These are phyloP conservation scores for Ormyrus nitidulus DNA, from an alignment of 2,888 invertebrate genomes.

Conservation along the genomic window DNA sequence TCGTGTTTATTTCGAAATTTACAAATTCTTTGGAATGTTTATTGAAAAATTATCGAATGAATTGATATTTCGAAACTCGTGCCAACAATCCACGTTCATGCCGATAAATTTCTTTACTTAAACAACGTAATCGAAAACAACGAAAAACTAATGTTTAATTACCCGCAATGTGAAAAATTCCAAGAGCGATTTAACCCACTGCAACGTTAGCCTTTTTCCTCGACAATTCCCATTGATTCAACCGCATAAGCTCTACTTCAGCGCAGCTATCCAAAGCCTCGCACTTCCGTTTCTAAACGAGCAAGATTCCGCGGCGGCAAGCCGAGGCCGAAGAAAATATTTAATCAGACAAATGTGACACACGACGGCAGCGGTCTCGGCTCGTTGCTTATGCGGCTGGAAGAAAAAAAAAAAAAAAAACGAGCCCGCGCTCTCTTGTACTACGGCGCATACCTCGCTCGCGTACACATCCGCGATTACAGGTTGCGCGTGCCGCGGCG, in stretches of 20 bases:
- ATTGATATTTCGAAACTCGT: no score
- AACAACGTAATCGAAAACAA: no score
- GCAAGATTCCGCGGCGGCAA: background rate
- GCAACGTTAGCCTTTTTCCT: no score
- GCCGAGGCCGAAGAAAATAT: slow-evolving; percentile 10
- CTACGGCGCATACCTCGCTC: background rate
- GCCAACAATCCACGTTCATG: no score
- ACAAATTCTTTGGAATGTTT: no score
- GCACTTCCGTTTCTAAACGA: background rate
- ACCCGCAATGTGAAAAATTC: background rate
- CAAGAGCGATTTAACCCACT: background rate
- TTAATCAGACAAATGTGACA: slow-evolving; percentile 21
- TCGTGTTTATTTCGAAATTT: no score
- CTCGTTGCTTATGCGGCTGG: background rate
- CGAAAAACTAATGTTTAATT: no score
- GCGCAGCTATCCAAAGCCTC: no score
- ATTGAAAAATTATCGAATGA: no score
- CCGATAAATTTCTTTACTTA: no score
- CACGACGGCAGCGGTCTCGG: background rate
- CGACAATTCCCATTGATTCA: no score
- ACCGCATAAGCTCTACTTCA: no score
- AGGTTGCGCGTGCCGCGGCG: slow-evolving; percentile 1
- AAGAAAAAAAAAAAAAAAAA: slow-evolving; percentile 6
- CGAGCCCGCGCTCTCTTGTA: background rate
- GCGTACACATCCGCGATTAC: background rate